phyloP scores from a whole-genome alignment of 2,797 vertebrate genomes.

The Sebastiscus tertius region DNA sequence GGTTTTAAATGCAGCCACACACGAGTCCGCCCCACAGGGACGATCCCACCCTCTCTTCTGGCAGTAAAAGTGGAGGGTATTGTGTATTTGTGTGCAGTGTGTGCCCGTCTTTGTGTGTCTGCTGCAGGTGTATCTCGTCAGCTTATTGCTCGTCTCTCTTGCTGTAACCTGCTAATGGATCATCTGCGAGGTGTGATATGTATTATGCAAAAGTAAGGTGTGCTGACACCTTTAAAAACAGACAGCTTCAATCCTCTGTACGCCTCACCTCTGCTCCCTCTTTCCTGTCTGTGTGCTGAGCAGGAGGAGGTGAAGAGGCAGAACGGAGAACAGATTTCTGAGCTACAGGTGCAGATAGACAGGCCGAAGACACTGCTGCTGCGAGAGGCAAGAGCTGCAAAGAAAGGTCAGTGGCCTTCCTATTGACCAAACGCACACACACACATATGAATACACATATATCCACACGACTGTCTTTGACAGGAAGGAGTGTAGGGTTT shows the following conservation, averaged over 20 bases:
- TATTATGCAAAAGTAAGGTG: constrained; percentile 83
- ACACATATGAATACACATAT: constrained; percentile 34
- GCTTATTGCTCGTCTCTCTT: constrained; percentile 68
- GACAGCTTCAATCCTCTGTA: constrained; percentile 67
- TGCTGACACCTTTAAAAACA: constrained; percentile 82
- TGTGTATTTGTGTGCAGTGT: constrained; percentile 38
- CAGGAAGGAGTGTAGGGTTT: constrained; percentile 18
- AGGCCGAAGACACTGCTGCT: constrained; percentile 49
- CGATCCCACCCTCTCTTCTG: constrained; percentile 50
- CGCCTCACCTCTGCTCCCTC: constrained; percentile 61
- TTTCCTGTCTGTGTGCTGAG: constrained; percentile 47
- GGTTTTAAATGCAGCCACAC: constrained; percentile 63
- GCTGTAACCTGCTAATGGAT: constrained; percentile 83
- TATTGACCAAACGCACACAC: constrained; percentile 22
- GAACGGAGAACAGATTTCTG: constrained; percentile 69
- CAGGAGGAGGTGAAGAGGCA: constrained; percentile 64
- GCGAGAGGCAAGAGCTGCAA: constrained; percentile 47
- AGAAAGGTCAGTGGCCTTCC: constrained; percentile 64
- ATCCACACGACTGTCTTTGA: constrained; percentile 14
- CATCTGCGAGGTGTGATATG: constrained; percentile 83
- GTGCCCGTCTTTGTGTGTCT: constrained; percentile 31
- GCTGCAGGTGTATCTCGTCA: constrained; percentile 58
- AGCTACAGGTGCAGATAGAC: constrained; percentile 73
- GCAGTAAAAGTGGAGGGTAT: constrained; percentile 46
- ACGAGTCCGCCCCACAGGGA: constrained; percentile 45